Conservation (phyloP, 2,113 vertebrate genomes). For the Leucopsar rothschildi region DNA sequence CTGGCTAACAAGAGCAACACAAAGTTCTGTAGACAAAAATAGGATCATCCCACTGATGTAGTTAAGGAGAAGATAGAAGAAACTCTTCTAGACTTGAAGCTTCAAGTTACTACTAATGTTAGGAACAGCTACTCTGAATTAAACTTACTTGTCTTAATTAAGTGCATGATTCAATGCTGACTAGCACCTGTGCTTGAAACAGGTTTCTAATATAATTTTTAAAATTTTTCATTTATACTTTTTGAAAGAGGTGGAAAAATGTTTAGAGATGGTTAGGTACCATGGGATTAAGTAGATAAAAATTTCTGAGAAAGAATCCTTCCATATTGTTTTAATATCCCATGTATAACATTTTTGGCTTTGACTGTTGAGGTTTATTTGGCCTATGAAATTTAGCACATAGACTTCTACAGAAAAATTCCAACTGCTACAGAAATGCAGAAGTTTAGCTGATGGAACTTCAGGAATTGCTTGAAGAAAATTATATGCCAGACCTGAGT, state of each 20-base stretch:
- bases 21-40: background rate
- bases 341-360: background rate
- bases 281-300: background rate
- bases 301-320: background rate
- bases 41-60: background rate
- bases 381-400: background rate
- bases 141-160: background rate
- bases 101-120: background rate
- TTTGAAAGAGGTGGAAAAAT: background rate
- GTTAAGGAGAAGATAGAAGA: fast-evolving
- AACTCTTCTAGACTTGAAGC: background rate
- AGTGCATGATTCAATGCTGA: background rate
- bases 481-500: background rate
- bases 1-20: background rate
- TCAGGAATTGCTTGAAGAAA: background rate
- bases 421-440: background rate
- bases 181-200: background rate
- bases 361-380: background rate
- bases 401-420: background rate
- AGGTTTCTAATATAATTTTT: background rate
- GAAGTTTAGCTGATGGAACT: background rate
- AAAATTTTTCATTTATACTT: background rate
- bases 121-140: background rate
- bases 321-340: background rate
- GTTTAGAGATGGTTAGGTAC: background rate